These are phyloP conservation scores for Catharus minimus DNA, from an alignment of 2,113 vertebrate species.

Conservation along the genomic window DNA sequence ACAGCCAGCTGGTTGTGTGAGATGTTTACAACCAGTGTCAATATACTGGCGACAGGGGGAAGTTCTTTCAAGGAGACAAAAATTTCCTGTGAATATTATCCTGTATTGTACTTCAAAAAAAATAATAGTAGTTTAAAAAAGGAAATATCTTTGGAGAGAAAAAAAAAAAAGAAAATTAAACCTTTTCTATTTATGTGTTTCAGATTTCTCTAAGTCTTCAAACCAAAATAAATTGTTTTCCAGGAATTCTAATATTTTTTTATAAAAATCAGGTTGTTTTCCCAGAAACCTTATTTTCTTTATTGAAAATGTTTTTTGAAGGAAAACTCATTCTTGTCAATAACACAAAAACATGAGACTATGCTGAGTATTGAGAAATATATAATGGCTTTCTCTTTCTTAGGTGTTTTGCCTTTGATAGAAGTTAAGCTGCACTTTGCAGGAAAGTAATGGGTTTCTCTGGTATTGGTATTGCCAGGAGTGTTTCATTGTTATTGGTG, in stretches of 20 bases:
- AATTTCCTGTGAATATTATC: background rate
- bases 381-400: background rate
- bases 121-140: background rate
- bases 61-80: background rate
- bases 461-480: background rate
- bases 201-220: background rate
- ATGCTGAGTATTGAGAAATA: background rate
- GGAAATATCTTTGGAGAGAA: background rate
- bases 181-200: background rate
- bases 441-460: background rate
- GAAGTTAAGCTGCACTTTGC: background rate
- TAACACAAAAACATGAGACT: background rate
- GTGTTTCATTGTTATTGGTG: background rate
- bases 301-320: background rate
- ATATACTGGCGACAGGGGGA: fast-evolving
- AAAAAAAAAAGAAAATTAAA: background rate
- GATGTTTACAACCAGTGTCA: background rate
- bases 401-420: background rate
- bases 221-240: background rate
- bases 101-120: background rate
- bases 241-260: background rate
- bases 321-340: background rate
- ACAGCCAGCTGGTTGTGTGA: background rate
- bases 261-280: background rate
- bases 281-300: background rate